These are phyloP conservation scores for Phataginus tricuspis DNA, from an alignment of 2,797 vertebrate species.

Conservation along the genomic window DNA sequence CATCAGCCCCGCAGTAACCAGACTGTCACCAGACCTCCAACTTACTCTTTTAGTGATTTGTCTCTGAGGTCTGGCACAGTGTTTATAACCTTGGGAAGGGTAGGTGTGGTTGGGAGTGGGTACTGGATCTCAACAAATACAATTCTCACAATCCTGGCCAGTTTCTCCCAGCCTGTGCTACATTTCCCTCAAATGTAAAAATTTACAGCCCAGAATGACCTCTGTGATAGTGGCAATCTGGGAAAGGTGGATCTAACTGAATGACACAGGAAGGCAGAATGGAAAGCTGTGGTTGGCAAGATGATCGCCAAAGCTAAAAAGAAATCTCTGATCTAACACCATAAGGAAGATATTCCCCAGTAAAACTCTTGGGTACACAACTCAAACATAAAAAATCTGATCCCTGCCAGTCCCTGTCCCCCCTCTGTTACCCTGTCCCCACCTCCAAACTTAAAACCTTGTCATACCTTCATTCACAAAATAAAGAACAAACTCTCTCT, in stretches of 20 bases:
- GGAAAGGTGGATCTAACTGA: neutral
- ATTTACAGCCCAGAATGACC: neutral
- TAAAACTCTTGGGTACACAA: neutral
- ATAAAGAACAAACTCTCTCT: neutral
- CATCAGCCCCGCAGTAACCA: neutral
- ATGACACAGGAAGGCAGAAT: neutral
- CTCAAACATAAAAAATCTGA: neutral
- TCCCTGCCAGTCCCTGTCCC: neutral
- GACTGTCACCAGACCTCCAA: neutral
- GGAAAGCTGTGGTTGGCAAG: neutral
- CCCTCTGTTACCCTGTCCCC: neutral
- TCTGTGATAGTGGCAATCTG: neutral
- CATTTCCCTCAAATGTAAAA: neutral
- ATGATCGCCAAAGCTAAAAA: neutral
- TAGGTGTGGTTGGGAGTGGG: neutral
- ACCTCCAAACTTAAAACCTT: neutral
- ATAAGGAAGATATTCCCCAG: neutral
- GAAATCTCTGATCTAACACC: neutral
- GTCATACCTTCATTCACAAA: neutral
- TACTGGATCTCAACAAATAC: neutral
- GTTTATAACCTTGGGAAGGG: neutral
- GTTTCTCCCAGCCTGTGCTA: neutral
- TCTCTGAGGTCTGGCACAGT: neutral
- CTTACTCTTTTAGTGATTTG: neutral
- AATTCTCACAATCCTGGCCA: neutral